These are phyloP conservation scores for Lepisosteus oculatus DNA, from an alignment of 2,113 vertebrate genomes.

Conservation along the genomic window DNA sequence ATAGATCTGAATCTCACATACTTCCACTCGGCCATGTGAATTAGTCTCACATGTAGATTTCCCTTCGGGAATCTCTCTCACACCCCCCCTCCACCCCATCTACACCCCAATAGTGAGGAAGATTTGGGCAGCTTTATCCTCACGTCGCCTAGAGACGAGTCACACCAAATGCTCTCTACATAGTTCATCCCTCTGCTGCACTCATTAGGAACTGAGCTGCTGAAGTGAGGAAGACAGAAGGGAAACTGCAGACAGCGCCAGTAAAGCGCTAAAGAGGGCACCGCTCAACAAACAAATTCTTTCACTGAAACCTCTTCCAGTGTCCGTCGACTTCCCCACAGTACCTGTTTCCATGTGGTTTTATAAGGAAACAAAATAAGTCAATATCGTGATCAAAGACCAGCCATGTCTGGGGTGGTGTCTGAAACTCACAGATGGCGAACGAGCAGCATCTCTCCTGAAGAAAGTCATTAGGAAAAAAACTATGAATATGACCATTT, in stretches of 20 bases:
- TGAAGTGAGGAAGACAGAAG: background rate
- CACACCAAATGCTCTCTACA: no score
- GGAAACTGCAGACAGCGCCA: background rate
- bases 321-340: background rate
- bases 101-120: no score
- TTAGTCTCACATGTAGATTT: no score
- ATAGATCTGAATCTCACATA: no score
- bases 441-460: background rate
- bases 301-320: background rate
- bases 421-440: background rate
- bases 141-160: no score
- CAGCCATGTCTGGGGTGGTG: background rate
- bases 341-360: background rate
- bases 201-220: background rate
- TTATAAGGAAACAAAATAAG: conserved; percentile 1
- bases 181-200: no score
- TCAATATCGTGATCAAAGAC: background rate
- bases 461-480: background rate
- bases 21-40: no score
- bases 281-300: background rate
- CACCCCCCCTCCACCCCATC: no score
- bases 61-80: no score
- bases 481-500: background rate
- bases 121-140: no score
- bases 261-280: background rate